Evolutionary conservation across 1,140 invertebrate genomes (phyloP).

Genomic region (Teleopsis dalmanni): DNA sequence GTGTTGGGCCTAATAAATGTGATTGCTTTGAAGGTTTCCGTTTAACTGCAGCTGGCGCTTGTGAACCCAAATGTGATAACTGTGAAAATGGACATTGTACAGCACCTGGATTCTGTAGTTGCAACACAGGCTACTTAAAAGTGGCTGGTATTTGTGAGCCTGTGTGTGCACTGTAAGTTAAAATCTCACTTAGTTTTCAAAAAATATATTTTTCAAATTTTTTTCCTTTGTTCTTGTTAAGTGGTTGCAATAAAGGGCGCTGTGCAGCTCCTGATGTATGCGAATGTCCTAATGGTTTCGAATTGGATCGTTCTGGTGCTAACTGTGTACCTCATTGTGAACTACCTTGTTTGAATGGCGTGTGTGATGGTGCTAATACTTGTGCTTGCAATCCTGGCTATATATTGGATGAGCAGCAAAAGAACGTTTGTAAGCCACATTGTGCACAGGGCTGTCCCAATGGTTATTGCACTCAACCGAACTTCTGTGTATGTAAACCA

Average conservation of each 20-base stretch:
- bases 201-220: background rate
- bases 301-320: constrained; percentile 28
- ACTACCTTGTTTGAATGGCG: constrained; percentile 48
- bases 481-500: constrained; percentile 51
- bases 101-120: constrained; percentile 50
- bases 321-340: constrained; percentile 47
- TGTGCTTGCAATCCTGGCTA: constrained; percentile 50
- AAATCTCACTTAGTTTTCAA: background rate
- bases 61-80: constrained; percentile 44
- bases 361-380: constrained; percentile 46
- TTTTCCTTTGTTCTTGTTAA: constrained; percentile 7
- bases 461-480: constrained; percentile 53
- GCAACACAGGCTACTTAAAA: constrained; percentile 44
- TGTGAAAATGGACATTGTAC: constrained; percentile 49
- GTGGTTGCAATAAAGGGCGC: constrained; percentile 48
- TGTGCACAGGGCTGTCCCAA: constrained; percentile 57
- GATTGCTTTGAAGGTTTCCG: constrained; percentile 46
- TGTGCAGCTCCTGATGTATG: constrained; percentile 51
- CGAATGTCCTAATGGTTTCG: constrained; percentile 40
- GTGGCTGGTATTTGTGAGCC: constrained; percentile 47
- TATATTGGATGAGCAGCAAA: constrained; percentile 41
- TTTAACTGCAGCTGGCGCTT: constrained; percentile 31
- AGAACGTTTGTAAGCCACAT: constrained; percentile 48
- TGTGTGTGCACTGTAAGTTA: constrained; percentile 43
- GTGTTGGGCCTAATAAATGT: constrained; percentile 52